Base-by-base conservation (phyloP, 1,140 invertebrate genomes). In the Neocloeon triangulifer region DNA sequence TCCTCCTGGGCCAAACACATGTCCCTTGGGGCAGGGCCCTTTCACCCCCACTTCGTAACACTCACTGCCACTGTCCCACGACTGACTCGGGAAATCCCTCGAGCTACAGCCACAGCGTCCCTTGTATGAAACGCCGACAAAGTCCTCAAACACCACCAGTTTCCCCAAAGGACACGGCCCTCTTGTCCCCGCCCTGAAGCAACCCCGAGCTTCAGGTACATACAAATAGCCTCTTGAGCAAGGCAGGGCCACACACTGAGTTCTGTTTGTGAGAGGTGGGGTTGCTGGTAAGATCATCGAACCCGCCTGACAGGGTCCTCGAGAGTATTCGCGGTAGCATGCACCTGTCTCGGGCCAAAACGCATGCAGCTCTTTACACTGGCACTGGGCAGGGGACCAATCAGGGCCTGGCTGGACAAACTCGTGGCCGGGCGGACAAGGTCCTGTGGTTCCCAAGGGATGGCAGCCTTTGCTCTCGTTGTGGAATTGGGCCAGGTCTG, bases 101-200 rank as follows among this genome's bases (percentile, higher is more conserved):
- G n/a, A n/a, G n/a, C n/a, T n/a, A 41, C 76, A 80, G 3, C 66
- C 70, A 38, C 78, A 82, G 4, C 75, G 61, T 1, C 76, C 77
- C 33, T 76, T 74, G 43, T 78, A 79, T n/a, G 74, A 73, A 13
- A 80, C 61, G 0, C 76, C 77, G 0, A 69, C 66, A 2, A 64
- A 67, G 39, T 77, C 73, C 52, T 81, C 76, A 43, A 75, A 80
- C 0, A 76, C 60, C 1, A 82, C 67, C 4, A 78, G 59, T 41
- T 76, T 65, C 2, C 70, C 67, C 5, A 48, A 43, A 0, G 60
- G 54, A 41, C 78, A 82, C 0, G 76, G 75, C 21, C 75, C 77
- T 15, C 60, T 56, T 0, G 66, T 62, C 1, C 75, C 76, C 5
- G 78, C 71, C 35, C 67, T 60, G 50, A 75, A 78, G 45, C 78